phyloP scores from a whole-genome alignment of 1,140 invertebrate genomes.

The Cydia pomonella region DNA sequence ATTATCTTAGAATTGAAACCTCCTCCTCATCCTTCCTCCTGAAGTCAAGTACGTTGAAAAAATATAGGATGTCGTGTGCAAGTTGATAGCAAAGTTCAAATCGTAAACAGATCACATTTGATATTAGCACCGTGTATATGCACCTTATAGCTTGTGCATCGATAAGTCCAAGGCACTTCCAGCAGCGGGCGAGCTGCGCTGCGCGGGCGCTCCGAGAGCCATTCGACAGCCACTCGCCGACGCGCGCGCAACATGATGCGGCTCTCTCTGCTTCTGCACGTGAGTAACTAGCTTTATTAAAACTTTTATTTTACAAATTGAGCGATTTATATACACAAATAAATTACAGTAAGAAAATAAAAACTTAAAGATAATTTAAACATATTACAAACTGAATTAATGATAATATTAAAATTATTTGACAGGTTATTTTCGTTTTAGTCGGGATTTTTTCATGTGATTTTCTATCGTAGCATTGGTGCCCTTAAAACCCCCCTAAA shows the following conservation, averaged over 20 bases:
- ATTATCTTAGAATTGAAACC: too few species aligned
- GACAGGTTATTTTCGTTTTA: background rate
- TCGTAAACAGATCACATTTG: background rate
- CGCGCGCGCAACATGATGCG: slow-evolving; percentile 65
- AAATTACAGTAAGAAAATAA: too few species aligned
- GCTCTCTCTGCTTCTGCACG: slow-evolving; percentile 51
- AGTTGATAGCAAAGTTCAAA: background rate
- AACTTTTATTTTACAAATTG: background rate
- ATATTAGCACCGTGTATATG: background rate
- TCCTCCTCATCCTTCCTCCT: too few species aligned
- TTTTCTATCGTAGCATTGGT: background rate
- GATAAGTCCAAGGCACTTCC: slow-evolving; percentile 46
- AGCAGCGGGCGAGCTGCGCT: slow-evolving; percentile 49
- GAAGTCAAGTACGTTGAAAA: too few species aligned
- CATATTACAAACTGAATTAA: too few species aligned
- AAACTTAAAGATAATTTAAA: too few species aligned
- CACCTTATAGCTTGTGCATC: background rate
- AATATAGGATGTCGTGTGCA: background rate
- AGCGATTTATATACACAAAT: too few species aligned
- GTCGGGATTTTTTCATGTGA: too few species aligned
- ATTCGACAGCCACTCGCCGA: slow-evolving; percentile 65
- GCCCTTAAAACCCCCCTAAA: background rate
- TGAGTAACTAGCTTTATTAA: slow-evolving; percentile 52
- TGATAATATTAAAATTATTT: too few species aligned
- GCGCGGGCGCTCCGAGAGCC: slow-evolving; percentile 59